phyloP scores from a whole-genome alignment of 64 coral and sea anemone species.

The Trachythela sp. region DNA sequence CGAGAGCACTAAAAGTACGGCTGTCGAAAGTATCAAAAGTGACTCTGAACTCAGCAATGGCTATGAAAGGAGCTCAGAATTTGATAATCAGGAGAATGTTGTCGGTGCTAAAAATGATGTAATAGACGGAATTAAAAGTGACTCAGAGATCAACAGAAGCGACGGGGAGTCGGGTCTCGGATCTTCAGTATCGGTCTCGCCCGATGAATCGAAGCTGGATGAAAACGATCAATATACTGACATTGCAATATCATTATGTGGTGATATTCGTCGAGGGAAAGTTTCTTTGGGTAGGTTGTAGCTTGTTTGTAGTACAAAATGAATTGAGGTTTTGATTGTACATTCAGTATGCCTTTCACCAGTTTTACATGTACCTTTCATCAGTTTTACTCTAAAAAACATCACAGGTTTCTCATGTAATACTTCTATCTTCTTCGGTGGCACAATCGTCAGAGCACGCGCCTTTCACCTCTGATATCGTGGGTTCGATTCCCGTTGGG shows the following conservation, averaged over 20 bases:
- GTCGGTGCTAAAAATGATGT: background rate
- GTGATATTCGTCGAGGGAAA: conserved; percentile 80
- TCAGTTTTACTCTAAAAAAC: too few species aligned
- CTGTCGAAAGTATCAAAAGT: background rate
- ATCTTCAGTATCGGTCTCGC: background rate
- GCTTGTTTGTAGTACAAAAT: too few species aligned
- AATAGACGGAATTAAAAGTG: background rate
- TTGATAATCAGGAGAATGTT: background rate
- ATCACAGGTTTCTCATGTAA: too few species aligned
- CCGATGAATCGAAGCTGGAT: background rate
- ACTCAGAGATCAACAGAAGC: background rate
- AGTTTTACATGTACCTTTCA: too few species aligned
- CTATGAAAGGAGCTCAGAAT: background rate
- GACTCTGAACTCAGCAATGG: background rate
- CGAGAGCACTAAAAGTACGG: background rate
- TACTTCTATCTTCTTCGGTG: too few species aligned
- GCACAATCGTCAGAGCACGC: too few species aligned
- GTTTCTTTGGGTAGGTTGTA: conserved; percentile 61
- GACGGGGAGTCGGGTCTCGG: background rate
- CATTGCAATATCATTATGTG: conserved; percentile 90
- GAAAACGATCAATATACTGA: conserved; percentile 57
- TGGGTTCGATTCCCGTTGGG: too few species aligned
- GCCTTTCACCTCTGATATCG: too few species aligned
- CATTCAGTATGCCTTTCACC: too few species aligned
- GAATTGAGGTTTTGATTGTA: too few species aligned